Evolutionary conservation across 1,140 invertebrate species (phyloP).

Genomic region (Apis dorsata): DNA sequence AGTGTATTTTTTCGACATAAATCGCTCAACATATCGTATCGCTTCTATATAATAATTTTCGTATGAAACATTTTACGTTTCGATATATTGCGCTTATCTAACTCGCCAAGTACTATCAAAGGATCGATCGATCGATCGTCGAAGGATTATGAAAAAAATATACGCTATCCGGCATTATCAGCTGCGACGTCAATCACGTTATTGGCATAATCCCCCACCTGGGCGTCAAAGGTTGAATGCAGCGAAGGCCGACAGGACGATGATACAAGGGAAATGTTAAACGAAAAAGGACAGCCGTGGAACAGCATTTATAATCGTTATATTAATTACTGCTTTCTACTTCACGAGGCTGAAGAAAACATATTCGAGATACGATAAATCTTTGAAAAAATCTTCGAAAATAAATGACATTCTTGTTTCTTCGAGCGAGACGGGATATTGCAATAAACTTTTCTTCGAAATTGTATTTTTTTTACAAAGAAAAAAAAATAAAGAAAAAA

Average conservation of each 20-base stretch:
- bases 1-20: too few relatives aligned
- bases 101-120: not conserved
- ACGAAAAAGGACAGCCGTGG: not conserved
- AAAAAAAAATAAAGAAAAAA: too few relatives aligned
- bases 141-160: not conserved
- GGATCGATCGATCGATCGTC: not conserved
- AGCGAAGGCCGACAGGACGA: not conserved
- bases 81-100: not conserved
- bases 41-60: not conserved
- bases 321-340: not conserved
- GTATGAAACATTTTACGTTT: not conserved
- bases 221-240: not conserved
- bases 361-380: too few relatives aligned
- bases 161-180: not conserved
- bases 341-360: too few relatives aligned
- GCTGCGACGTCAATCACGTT: not conserved
- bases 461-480: too few relatives aligned
- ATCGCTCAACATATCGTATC: too few relatives aligned
- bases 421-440: not conserved
- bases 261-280: constrained; percentile 2
- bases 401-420: not conserved
- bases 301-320: not conserved
- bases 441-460: too few relatives aligned
- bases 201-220: not conserved
- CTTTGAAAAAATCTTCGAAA: not conserved